Evolutionary conservation across 1,140 invertebrate genomes (phyloP), one percentile per base, ranked within the genome.

Genomic region (Bombus waltoni): DNA sequence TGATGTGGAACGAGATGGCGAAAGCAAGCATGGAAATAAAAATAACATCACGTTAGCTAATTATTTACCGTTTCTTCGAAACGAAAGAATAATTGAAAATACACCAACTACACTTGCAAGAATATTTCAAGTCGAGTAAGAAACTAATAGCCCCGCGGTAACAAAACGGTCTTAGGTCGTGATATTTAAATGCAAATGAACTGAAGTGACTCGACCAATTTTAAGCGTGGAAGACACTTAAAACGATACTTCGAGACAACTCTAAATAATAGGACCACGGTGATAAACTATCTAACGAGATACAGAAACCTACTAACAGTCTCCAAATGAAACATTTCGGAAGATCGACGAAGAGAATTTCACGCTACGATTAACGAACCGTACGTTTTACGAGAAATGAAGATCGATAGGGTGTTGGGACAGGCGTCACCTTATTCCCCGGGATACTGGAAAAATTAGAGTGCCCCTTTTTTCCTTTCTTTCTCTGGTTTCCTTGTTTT

Each of bases 371-470:
- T 77, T 65, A 77, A 77, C 75, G 53, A 77, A 32, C 8, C 38
- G 35, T 62, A 3, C 8, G n/a, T 42, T 77, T 40, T 47, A 77
- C 22, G 18, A 53, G 25, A 18, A 65, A 65, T 8, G 75, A 78
- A 78, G 75, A 78, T 78, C 57, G 75, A 78, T 78, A 62, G 75
- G 28, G 53, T 32, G 75, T 77, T 42, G 28, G 38, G 75, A 77
- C 57, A 68, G 66, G 32, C 42, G 32, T 22, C 18, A 28, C 35
- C n/a, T 44, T 28, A n/a, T 59, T 78, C 13, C 62, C 59, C 38
- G 2, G 62, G 28, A 57, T 57, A n/a, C 10, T 28, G 22, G 47
- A 62, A 84, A 84, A 84, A 79, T 78, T 71, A 10, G 42, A 18
- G n/a, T 53, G 10, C 2, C 40, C 66, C 66, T 18, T 1, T 32